Evolutionary conservation across 2,797 vertebrate genomes (phyloP).

Genomic region (Lophius americanus): DNA sequence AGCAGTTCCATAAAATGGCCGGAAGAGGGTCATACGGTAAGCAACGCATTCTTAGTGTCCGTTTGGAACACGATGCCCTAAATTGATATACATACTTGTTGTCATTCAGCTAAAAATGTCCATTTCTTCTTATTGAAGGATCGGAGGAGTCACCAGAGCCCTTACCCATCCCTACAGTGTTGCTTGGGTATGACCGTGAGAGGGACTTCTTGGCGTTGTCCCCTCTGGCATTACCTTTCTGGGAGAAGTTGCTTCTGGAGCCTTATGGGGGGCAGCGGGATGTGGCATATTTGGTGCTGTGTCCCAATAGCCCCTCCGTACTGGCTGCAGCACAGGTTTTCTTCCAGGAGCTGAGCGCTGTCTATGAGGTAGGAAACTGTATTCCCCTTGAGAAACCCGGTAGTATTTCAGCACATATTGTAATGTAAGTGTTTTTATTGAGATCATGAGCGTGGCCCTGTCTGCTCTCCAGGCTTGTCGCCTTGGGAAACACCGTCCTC

Average conservation of each 20-base stretch:
- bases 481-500: constrained; percentile 96
- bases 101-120: background rate
- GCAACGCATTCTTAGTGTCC: constrained; percentile 3
- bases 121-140: constrained; percentile 75
- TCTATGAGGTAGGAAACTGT: constrained; percentile 88
- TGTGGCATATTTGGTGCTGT: constrained; percentile 94
- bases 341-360: constrained; percentile 96
- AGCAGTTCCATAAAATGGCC: constrained; percentile 99
- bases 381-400: background rate
- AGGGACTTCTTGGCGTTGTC: constrained; percentile 94
- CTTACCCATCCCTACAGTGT: constrained; percentile 90
- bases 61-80: background rate
- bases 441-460: background rate
- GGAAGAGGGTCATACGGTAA: constrained; percentile 97
- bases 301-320: constrained; percentile 92
- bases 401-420: background rate
- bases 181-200: constrained; percentile 93
- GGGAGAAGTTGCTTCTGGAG: constrained; percentile 96
- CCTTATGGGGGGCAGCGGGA: constrained; percentile 95
- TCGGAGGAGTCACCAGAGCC: constrained; percentile 98
- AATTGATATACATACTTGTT: background rate
- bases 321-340: constrained; percentile 91
- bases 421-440: background rate
- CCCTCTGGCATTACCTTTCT: constrained; percentile 94
- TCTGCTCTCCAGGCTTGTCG: constrained; percentile 87